phyloP scores from a whole-genome alignment of 2,113 vertebrate species.

The Rhynchomys soricoides region DNA sequence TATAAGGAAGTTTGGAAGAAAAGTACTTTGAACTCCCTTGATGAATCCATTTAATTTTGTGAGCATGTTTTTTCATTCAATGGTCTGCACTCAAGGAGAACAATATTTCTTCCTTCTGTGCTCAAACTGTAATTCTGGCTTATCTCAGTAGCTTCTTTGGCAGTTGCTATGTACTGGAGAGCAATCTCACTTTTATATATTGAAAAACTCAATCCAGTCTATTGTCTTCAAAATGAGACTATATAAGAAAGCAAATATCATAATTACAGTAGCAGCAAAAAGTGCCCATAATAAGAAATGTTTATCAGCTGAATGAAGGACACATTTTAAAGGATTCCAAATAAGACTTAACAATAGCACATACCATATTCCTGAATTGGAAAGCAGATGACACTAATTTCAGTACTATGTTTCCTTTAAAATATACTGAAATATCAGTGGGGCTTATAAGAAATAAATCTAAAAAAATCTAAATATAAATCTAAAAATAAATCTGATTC shows the following conservation, averaged over 20 bases:
- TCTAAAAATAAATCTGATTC: background rate
- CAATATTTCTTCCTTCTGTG: slow-evolving; percentile 8
- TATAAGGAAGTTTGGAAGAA: background rate
- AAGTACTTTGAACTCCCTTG: slow-evolving; percentile 11
- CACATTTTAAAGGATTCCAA: slow-evolving; percentile 24
- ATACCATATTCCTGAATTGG: background rate
- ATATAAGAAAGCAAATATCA: background rate
- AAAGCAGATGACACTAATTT: slow-evolving; percentile 5
- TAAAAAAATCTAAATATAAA: too few species aligned
- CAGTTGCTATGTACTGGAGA: background rate
- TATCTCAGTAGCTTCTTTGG: background rate
- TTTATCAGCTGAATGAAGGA: background rate
- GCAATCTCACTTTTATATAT: slow-evolving; percentile 29
- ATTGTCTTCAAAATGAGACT: slow-evolving; percentile 42
- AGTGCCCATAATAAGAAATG: background rate
- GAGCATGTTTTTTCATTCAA: slow-evolving; percentile 46
- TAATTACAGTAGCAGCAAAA: slow-evolving; percentile 42
- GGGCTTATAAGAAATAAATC: background rate
- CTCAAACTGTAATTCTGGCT: background rate
- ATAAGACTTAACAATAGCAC: background rate
- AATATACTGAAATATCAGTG: slow-evolving; percentile 17
- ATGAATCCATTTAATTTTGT: slow-evolving; percentile 1
- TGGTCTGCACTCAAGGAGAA: background rate
- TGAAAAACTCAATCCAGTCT: slow-evolving; percentile 11
- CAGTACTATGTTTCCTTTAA: background rate